Conservation (phyloP, 2,113 vertebrate species). For the Lepidothrix coronata region DNA sequence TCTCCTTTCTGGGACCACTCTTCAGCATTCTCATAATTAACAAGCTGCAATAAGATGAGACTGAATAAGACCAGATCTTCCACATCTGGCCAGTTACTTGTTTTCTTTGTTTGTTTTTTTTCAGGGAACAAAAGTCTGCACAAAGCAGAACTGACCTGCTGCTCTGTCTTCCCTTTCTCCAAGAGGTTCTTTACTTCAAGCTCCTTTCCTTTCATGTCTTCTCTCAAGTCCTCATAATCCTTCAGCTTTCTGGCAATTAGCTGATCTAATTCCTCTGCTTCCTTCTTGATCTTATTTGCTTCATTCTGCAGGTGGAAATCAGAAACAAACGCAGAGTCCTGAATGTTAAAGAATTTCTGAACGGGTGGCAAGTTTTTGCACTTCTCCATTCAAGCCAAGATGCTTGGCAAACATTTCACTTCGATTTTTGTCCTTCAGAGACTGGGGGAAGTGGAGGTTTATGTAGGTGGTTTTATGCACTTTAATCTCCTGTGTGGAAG, state of each 20-base stretch:
- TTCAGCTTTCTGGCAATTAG: slow-evolving; percentile 89
- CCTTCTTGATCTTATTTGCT: slow-evolving; percentile 91
- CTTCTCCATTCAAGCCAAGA: neutral
- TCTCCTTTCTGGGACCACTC: neutral
- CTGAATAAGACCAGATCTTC: neutral
- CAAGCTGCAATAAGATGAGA: neutral
- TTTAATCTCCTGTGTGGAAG: neutral
- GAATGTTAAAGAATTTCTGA: neutral
- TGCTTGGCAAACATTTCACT: neutral
- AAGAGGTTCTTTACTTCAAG: slow-evolving; percentile 90
- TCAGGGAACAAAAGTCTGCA: neutral
- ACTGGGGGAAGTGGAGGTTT: neutral
- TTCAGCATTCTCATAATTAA: neutral
- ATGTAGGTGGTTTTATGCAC: neutral
- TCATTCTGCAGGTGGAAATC: slow-evolving; percentile 75
- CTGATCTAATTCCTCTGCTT: slow-evolving; percentile 87
- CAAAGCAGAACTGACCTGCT: slow-evolving; percentile 83
- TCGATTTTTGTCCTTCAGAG: neutral
- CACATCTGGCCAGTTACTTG: neutral
- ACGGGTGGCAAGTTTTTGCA: neutral
- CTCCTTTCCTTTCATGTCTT: slow-evolving; percentile 91
- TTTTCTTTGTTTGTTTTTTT: neutral
- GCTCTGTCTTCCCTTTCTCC: slow-evolving; percentile 93
- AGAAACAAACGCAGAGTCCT: neutral
- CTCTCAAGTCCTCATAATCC: slow-evolving; percentile 90